Evolutionary conservation across 2,113 vertebrate species (phyloP), one percentile per base, ranked within the genome.

Genomic region (Eonycteris spelaea): DNA sequence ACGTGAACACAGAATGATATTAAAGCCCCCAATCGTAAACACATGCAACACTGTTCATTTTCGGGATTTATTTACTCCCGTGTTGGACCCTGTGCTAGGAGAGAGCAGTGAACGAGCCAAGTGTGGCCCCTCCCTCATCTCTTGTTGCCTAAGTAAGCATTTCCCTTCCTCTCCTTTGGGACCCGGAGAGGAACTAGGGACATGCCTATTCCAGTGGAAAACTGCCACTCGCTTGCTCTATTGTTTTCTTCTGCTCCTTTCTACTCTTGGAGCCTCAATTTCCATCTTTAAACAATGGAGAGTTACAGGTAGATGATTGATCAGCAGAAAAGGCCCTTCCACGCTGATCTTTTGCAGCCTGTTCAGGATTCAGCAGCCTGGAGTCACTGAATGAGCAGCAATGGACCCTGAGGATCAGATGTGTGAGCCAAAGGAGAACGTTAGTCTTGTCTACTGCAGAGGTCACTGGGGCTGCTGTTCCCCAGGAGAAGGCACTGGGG

Each of bases 11-110:
- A 24, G 61, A n/a, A 33, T 18, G 67, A 71, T n/a, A 4, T 26
- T 35, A 30, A 51, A 15, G 65, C 5, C 18, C 19, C 1, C 0
- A 30, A 59, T 38, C 19, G 4, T 10, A 19, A 51, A 19, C 0
- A 4, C 2, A 10, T 21, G 55, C 18, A 1, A 0, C 1, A 1
- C 43, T 13, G 16, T 22, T 65, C 8, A 8, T 12, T 33, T 19
- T 0, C 1, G 2, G 38, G 74, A 26, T 18, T 14, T 2, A 10
- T n/a, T 48, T 14, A 43, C 12, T 55, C 30, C 38, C 0, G 0
- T 0, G 16, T 4, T n/a, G 11, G 45, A 12, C 35, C 18, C 55
- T 22, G 9, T 59, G 70, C 35, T 14, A 33, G 78, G 35, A 77
- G 12, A 61, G n/a, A 40, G 10, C 19, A 2, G 43, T 4, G 13